Percentiles rank a stretch among this genome's conserved stretches.
These are phyloP conservation scores for Sprattus sprattus DNA, from an alignment of 2,113 vertebrate genomes.

Conservation along the genomic window DNA sequence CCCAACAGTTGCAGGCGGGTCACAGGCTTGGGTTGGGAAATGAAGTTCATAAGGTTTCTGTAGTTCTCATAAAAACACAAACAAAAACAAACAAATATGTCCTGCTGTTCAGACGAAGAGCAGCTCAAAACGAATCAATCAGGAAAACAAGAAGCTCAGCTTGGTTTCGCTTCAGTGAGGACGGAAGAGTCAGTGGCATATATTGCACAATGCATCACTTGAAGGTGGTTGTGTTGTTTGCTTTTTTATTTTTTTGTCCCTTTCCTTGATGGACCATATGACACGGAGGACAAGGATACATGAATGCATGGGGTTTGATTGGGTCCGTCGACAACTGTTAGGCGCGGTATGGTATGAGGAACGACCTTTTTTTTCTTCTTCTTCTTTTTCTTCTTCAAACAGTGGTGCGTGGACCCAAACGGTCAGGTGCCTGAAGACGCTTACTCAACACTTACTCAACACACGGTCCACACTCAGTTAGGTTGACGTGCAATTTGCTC, in stretches of 20 bases:
- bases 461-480: constrained; percentile 40
- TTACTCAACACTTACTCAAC: constrained; percentile 21
- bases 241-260: constrained; percentile 37
- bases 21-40: constrained; percentile 57
- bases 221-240: constrained; percentile 53
- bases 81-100: neutral
- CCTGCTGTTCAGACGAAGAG: constrained; percentile 35
- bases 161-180: constrained; percentile 56
- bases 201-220: constrained; percentile 75
- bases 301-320: constrained; percentile 35
- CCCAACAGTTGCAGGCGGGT: constrained; percentile 21
- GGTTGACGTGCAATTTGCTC: constrained; percentile 55
- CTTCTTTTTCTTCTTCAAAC: constrained; percentile 40
- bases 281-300: constrained; percentile 2
- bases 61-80: constrained; percentile 53
- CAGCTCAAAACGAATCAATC: constrained; percentile 28
- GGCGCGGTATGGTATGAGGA: constrained; percentile 19
- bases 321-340: constrained; percentile 31
- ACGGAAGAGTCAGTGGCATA: constrained; percentile 66
- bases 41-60: constrained; percentile 54
- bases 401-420: constrained; percentile 54
- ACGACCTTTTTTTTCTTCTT: constrained; percentile 22
- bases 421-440: constrained; percentile 53
- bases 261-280: constrained; percentile 18
- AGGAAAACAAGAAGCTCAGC: constrained; percentile 40